These are phyloP conservation scores for Beaufortia kweichowensis DNA, from an alignment of 2,113 vertebrate species.

Conservation along the genomic window DNA sequence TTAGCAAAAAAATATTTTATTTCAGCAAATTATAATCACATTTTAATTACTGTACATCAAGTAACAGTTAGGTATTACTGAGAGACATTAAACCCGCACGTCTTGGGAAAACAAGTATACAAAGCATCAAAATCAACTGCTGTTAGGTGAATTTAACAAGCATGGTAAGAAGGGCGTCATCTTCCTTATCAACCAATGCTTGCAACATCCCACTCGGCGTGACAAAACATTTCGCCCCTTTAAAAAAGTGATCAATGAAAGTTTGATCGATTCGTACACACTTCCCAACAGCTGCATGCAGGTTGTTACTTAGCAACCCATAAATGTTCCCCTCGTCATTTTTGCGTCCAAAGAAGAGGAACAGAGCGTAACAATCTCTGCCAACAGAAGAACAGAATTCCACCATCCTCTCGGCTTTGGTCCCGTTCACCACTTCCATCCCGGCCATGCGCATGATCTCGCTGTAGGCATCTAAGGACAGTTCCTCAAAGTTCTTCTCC, in stretches of 20 bases:
- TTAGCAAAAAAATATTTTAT: background rate
- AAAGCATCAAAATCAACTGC: background rate
- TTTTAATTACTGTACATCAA: background rate
- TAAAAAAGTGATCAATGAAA: conserved; percentile 73
- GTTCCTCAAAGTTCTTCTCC: background rate
- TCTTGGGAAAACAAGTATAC: background rate
- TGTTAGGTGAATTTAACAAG: conserved; percentile 75
- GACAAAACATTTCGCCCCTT: conserved; percentile 64
- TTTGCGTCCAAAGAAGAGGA: conserved; percentile 70
- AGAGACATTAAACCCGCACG: background rate
- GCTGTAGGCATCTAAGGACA: conserved; percentile 9
- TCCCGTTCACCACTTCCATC: conserved; percentile 59
- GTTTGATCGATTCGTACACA: conserved; percentile 63
- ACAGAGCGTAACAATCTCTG: conserved; percentile 76
- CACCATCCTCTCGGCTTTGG: conserved; percentile 65
- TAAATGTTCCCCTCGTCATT: conserved; percentile 67
- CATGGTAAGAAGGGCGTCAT: conserved; percentile 63
- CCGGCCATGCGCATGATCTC: conserved; percentile 65
- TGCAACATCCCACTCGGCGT: conserved; percentile 72
- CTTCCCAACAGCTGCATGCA: conserved; percentile 65
- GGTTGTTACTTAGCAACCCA: conserved; percentile 76
- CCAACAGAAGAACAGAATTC: conserved; percentile 72
- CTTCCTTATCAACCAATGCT: conserved; percentile 59
- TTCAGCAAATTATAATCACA: background rate
- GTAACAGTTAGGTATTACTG: background rate